phyloP scores from a whole-genome alignment of 2,888 invertebrate species.

The Spodoptera picta region DNA sequence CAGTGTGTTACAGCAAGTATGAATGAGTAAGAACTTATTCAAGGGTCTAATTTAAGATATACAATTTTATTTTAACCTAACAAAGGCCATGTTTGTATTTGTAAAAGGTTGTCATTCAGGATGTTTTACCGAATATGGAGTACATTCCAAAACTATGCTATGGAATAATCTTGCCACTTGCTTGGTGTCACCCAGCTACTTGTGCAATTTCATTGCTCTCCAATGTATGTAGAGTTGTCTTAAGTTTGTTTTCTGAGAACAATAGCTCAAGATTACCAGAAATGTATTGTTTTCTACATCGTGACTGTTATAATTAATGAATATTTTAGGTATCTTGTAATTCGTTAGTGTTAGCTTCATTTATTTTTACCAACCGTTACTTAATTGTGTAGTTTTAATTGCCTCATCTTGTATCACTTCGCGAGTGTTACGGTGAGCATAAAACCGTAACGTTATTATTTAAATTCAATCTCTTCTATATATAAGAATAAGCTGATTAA shows the following conservation, averaged over 20 bases:
- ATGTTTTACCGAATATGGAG: constrained; percentile 41
- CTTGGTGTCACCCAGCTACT: constrained; percentile 21
- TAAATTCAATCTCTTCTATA: constrained; percentile 60
- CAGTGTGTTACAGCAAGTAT: no score
- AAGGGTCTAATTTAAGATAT: no score
- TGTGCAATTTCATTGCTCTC: constrained; percentile 34
- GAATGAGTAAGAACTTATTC: no score
- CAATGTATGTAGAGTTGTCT: constrained; percentile 32
- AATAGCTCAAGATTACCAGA: constrained; percentile 59
- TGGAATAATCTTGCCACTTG: constrained; percentile 42
- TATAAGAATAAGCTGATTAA: constrained; percentile 72
- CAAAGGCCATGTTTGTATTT: no score
- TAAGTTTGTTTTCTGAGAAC: constrained; percentile 50
- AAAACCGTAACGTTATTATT: constrained; percentile 50
- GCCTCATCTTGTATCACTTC: constrained; percentile 47
- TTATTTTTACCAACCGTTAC: constrained; percentile 69
- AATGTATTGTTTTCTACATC: constrained; percentile 51
- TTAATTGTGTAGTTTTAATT: constrained; percentile 72
- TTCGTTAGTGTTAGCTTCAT: constrained; percentile 51
- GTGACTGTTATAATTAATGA: constrained; percentile 54
- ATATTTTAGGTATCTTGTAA: constrained; percentile 52
- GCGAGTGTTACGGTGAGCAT: constrained; percentile 56
- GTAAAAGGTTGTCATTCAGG: constrained; percentile 15
- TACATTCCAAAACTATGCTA: constrained; percentile 45
- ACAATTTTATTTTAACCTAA: no score